Evolutionary conservation across 2,888 invertebrate genomes (phyloP).

Genomic region (Disparrhopalites patrizii): DNA sequence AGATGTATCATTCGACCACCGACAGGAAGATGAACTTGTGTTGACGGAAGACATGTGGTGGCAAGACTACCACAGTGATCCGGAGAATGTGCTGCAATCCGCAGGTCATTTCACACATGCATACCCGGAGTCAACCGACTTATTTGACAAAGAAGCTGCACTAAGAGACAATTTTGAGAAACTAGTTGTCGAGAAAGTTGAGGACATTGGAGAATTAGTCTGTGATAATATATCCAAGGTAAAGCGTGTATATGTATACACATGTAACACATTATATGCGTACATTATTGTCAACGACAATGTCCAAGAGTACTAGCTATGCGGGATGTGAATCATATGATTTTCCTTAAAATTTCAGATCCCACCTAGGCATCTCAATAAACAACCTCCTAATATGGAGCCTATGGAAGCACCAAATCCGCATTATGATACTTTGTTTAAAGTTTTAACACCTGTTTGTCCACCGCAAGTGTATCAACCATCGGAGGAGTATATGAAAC

Average conservation of each 20-base stretch:
- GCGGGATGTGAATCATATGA: not conserved
- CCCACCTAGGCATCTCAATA: constrained; percentile 14
- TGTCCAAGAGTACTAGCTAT: not conserved
- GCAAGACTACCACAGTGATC: constrained; percentile 19
- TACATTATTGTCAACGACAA: not conserved
- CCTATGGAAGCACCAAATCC: constrained; percentile 30
- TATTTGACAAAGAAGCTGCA: constrained; percentile 30
- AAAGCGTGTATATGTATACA: not conserved
- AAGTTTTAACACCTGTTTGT: constrained; percentile 37
- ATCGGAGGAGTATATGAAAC: constrained; percentile 25
- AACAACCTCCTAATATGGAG: constrained; percentile 5
- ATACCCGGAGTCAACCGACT: not conserved
- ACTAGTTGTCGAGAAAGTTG: constrained; percentile 36
- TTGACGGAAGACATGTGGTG: constrained; percentile 50
- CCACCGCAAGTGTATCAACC: constrained; percentile 34
- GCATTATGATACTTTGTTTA: constrained; percentile 41
- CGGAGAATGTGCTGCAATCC: not conserved
- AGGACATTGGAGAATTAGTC: constrained; percentile 32
- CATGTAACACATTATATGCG: not conserved
- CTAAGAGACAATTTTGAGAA: constrained; percentile 35
- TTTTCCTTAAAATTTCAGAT: constrained; percentile 14
- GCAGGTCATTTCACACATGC: constrained; percentile 1
- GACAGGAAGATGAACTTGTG: constrained; percentile 55
- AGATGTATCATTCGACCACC: constrained; percentile 42
- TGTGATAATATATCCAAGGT: constrained; percentile 34